These are phyloP conservation scores for Scomber japonicus DNA, from an alignment of 2,113 vertebrate species.

Conservation along the genomic window DNA sequence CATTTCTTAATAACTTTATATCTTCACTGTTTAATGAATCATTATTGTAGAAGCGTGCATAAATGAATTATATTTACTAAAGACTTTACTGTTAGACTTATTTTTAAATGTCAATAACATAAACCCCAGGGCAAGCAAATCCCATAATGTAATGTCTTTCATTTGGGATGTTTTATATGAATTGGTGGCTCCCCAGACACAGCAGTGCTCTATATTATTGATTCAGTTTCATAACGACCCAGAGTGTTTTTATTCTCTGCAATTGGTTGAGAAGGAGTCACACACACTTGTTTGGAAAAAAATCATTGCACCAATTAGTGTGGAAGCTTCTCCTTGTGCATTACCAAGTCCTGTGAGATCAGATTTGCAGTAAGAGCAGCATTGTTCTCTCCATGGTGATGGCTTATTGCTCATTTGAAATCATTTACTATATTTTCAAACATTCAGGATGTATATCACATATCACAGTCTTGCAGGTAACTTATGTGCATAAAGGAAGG, in stretches of 20 bases:
- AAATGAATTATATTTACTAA: constrained; percentile 68
- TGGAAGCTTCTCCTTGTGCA: constrained; percentile 83
- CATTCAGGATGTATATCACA: constrained; percentile 81
- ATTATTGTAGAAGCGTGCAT: constrained; percentile 44
- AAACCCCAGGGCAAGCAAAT: constrained; percentile 62
- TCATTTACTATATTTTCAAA: constrained; percentile 82
- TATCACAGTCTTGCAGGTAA: constrained; percentile 75
- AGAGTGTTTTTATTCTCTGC: constrained; percentile 73
- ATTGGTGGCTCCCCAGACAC: constrained; percentile 64
- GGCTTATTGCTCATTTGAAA: constrained; percentile 93
- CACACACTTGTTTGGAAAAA: constrained; percentile 61
- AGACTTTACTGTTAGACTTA: constrained; percentile 43
- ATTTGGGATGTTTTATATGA: constrained; percentile 54
- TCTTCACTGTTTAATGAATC: constrained; percentile 51
- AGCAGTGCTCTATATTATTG: constrained; percentile 78
- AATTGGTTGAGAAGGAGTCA: constrained; percentile 62
- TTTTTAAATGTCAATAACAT: constrained; percentile 60
- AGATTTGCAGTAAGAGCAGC: constrained; percentile 85
- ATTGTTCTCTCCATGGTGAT: constrained; percentile 88
- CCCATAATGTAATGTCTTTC: constrained; percentile 61
- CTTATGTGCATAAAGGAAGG: constrained; percentile 9
- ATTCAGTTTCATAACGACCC: constrained; percentile 79
- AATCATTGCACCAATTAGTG: constrained; percentile 89
- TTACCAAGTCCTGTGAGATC: constrained; percentile 92
- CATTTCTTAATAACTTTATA: constrained; percentile 49